Evolutionary conservation across 2,797 vertebrate genomes (phyloP).

Genomic region (Oryzias sinensis): DNA sequence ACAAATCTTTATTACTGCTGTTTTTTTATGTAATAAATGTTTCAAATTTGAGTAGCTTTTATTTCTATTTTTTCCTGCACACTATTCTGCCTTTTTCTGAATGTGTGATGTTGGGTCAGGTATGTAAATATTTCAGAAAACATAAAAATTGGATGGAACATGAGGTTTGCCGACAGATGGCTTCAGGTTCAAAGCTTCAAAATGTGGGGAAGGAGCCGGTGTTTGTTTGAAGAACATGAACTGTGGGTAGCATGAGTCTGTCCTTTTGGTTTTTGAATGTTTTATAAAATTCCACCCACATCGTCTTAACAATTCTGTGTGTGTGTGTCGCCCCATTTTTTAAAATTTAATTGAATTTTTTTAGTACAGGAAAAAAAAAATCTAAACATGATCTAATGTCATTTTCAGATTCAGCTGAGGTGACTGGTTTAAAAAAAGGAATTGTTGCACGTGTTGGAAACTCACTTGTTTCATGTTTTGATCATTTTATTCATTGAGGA

Average conservation of each 20-base stretch:
- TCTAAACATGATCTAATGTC: background rate
- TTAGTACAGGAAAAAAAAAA: background rate
- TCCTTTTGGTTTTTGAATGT: slow-evolving; percentile 4
- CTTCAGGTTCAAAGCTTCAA: background rate
- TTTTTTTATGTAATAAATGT: background rate
- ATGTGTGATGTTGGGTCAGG: background rate
- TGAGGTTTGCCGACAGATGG: background rate
- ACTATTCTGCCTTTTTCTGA: background rate
- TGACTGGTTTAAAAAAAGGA: background rate
- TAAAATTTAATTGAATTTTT: background rate
- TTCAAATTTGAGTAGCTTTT: background rate
- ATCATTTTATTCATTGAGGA: too few relatives aligned
- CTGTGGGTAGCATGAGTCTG: background rate
- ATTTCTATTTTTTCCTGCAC: background rate
- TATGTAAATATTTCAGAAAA: slow-evolving; percentile 6
- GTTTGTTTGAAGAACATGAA: background rate
- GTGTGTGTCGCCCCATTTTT: background rate
- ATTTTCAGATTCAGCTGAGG: slow-evolving; percentile 19
- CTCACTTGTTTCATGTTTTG: too few relatives aligned
- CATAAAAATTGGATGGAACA: slow-evolving; percentile 6
- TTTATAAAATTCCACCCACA: slow-evolving; percentile 4
- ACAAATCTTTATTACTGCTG: background rate
- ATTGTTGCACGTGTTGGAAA: too few relatives aligned
- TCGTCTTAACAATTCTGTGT: slow-evolving; percentile 5
- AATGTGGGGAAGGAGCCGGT: background rate